These are phyloP conservation scores for Choreutis nemorana DNA, from an alignment of 2,888 invertebrate species.

Conservation along the genomic window DNA sequence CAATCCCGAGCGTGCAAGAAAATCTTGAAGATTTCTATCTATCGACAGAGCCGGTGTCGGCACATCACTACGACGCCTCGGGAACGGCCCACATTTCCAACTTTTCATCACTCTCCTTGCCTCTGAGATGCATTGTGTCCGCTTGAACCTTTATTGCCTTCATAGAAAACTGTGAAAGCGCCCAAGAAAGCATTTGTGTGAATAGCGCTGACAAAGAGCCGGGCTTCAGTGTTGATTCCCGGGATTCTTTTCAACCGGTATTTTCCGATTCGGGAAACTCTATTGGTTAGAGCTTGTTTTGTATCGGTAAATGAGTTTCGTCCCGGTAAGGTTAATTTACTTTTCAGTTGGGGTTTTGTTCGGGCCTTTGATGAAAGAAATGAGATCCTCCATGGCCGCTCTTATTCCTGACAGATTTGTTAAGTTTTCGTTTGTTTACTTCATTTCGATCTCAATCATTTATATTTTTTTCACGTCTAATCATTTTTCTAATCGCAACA, in stretches of 20 bases:
- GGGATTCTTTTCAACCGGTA: conserved; percentile 30
- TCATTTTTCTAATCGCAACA: conserved; percentile 2
- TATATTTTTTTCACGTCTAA: conserved; percentile 4
- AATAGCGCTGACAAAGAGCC: conserved; percentile 48
- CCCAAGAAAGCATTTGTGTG: conserved; percentile 45
- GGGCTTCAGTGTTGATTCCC: conserved; percentile 36
- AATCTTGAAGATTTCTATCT: neutral
- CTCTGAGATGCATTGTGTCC: conserved; percentile 57
- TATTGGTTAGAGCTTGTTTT: conserved; percentile 40
- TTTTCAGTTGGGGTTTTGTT: conserved; percentile 39
- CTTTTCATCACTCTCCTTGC: conserved; percentile 61
- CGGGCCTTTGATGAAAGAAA: conserved; percentile 25
- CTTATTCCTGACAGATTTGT: conserved; percentile 17
- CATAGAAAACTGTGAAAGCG: conserved; percentile 61
- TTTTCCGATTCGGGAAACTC: conserved; percentile 47
- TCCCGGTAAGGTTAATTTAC: conserved; percentile 50
- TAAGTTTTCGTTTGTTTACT: conserved; percentile 10
- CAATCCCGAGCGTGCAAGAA: no score
- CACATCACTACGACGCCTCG: conserved; percentile 37
- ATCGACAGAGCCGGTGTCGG: conserved; percentile 6
- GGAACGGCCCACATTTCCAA: conserved; percentile 60
- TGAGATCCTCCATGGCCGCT: no score
- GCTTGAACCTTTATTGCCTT: conserved; percentile 64
- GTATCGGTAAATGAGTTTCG: conserved; percentile 62
- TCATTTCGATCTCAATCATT: conserved; percentile 9